phyloP scores from a whole-genome alignment of 2,888 invertebrate species.

The Unio pictorum region DNA sequence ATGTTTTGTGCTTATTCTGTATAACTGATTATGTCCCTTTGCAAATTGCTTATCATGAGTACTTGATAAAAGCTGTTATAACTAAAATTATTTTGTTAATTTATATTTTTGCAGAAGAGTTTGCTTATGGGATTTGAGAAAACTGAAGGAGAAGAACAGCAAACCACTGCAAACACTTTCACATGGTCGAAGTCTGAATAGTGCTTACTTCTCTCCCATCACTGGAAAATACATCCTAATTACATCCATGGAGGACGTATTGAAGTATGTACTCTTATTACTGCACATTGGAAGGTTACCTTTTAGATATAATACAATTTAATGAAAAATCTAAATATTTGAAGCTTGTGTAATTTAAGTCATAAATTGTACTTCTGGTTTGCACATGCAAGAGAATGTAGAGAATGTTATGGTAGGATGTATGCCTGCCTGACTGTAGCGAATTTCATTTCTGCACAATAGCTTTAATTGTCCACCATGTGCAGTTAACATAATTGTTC shows the following conservation, averaged over 20 bases:
- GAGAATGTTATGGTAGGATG: no score
- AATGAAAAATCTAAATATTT: no score
- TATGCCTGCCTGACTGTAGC: no score
- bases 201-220: constrained; percentile 72
- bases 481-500: no score
- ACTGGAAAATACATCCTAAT: constrained; percentile 71
- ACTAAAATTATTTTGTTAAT: constrained; percentile 3
- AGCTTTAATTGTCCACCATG: no score
- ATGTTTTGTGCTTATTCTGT: no score
- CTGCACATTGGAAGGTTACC: no score
- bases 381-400: no score
- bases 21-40: neutral
- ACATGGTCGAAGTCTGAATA: constrained; percentile 56
- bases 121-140: constrained; percentile 69
- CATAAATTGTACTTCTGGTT: no score
- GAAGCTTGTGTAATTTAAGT: no score
- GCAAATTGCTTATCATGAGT: neutral
- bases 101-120: constrained; percentile 48
- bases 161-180: constrained; percentile 44
- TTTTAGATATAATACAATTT: no score
- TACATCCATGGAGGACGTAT: constrained; percentile 68
- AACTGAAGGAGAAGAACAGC: constrained; percentile 48
- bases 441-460: no score
- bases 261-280: constrained; percentile 53
- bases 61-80: neutral